Conservation (phyloP, 2,888 invertebrate species). For the Pterostichus madidus region DNA sequence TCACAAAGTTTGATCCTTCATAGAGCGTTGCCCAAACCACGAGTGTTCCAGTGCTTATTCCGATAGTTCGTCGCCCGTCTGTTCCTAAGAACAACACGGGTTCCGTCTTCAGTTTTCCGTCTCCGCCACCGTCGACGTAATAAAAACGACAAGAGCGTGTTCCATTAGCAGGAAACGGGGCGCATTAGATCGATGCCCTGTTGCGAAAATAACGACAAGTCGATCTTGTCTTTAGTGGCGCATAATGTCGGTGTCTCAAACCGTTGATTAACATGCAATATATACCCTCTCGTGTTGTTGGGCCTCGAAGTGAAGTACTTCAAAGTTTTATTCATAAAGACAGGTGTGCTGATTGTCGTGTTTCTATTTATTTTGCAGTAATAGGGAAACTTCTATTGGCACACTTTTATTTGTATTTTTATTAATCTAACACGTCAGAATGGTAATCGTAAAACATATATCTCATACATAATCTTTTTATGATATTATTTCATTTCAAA, state of each 20-base stretch:
- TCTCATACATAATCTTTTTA: no score
- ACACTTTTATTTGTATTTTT: slow-evolving; percentile 18
- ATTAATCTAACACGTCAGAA: not conserved
- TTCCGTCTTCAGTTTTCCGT: not conserved
- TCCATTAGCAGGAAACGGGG: slow-evolving; percentile 55
- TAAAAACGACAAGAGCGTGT: slow-evolving; percentile 58
- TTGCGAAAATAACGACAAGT: slow-evolving; percentile 59
- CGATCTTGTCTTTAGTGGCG: slow-evolving; percentile 55
- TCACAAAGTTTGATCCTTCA: slow-evolving; percentile 39
- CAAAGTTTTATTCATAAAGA: slow-evolving; percentile 9
- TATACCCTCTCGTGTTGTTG: slow-evolving; percentile 22
- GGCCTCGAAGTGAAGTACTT: not conserved
- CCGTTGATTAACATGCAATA: slow-evolving; percentile 52
- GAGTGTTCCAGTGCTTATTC: not conserved
- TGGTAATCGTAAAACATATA: no score
- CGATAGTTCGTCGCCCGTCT: slow-evolving; percentile 25
- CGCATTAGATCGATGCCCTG: slow-evolving; percentile 61
- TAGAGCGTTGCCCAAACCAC: slow-evolving; percentile 20
- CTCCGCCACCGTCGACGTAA: slow-evolving; percentile 28
- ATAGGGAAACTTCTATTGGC: not conserved
- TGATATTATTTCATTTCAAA: no score
- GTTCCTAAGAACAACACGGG: slow-evolving; percentile 17
- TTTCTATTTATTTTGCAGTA: not conserved
- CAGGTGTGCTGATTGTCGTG: not conserved
- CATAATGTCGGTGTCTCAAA: slow-evolving; percentile 37